A percentile compares a stretch with the other conserved stretches of the same genome.
These are phyloP conservation scores for Amiota communis DNA, from an alignment of 2,888 invertebrate species.

Conservation along the genomic window DNA sequence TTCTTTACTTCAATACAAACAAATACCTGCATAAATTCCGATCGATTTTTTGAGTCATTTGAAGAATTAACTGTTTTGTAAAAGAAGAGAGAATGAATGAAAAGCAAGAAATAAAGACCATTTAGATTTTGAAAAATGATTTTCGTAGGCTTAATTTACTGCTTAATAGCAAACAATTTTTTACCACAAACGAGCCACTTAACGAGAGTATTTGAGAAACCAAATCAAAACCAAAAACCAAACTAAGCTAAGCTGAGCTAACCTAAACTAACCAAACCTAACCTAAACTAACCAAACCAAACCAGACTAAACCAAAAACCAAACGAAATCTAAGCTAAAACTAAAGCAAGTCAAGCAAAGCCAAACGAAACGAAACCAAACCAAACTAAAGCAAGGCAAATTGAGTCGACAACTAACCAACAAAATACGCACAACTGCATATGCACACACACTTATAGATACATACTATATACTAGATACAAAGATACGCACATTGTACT, in stretches of 20 bases:
- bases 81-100: background rate
- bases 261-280: constrained; percentile 52
- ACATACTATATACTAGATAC: constrained; percentile 14
- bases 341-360: constrained; percentile 44
- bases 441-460: constrained; percentile 20
- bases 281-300: constrained; percentile 56
- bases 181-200: constrained; percentile 64
- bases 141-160: constrained; percentile 25
- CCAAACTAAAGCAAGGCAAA: constrained; percentile 69
- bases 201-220: constrained; percentile 57
- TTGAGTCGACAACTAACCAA: constrained; percentile 58
- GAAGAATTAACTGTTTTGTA: too few species aligned
- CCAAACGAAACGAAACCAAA: constrained; percentile 55
- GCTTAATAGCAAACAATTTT: constrained; percentile 36
- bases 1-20: too few species aligned
- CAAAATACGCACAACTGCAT: constrained; percentile 38
- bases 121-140: constrained; percentile 17
- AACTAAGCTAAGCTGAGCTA: constrained; percentile 37
- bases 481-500: constrained; percentile 11
- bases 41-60: too few species aligned
- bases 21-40: too few species aligned
- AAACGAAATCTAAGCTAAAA: constrained; percentile 51
- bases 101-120: background rate
- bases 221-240: constrained; percentile 58
- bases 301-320: constrained; percentile 47